Evolutionary conservation across 1,140 invertebrate genomes (phyloP).

Genomic region (Ganaspis sp.): DNA sequence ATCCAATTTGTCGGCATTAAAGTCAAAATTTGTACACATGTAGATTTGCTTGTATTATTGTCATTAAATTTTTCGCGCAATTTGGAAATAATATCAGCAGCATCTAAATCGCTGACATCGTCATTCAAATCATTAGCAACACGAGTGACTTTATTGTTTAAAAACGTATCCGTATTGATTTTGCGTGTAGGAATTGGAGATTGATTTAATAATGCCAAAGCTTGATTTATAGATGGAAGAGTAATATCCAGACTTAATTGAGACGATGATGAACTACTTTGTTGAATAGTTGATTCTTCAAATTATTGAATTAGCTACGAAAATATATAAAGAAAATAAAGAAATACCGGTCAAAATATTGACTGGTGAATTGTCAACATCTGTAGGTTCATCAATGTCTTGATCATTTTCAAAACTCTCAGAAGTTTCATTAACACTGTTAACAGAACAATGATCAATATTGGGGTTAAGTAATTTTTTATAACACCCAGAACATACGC

Average conservation of each 20-base stretch:
- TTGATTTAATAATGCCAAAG: constrained; percentile 41
- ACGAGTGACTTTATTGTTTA: constrained; percentile 38
- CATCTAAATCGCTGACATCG: constrained; percentile 2
- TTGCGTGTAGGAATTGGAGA: constrained; percentile 36
- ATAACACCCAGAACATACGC: too few species aligned
- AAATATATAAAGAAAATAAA: not conserved
- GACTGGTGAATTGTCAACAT: constrained; percentile 38
- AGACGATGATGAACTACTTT: constrained; percentile 43
- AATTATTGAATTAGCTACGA: too few species aligned
- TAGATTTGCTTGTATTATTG: too few species aligned
- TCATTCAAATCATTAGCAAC: constrained; percentile 33
- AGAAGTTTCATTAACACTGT: constrained; percentile 35
- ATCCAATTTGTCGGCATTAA: constrained; percentile 31
- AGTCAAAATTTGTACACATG: constrained; percentile 32
- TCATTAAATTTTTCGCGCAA: too few species aligned
- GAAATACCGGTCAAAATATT: constrained; percentile 37
- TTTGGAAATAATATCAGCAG: too few species aligned
- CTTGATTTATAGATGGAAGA: constrained; percentile 41
- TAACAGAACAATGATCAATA: constrained; percentile 33
- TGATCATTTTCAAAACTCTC: constrained; percentile 33
- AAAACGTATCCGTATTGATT: too few species aligned
- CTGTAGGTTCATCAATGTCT: constrained; percentile 21
- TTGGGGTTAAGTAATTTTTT: not conserved
- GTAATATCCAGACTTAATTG: constrained; percentile 39
- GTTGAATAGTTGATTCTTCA: constrained; percentile 38